Evolutionary conservation across 2,888 invertebrate species (phyloP).

Genomic region (Hemaris fuciformis): DNA sequence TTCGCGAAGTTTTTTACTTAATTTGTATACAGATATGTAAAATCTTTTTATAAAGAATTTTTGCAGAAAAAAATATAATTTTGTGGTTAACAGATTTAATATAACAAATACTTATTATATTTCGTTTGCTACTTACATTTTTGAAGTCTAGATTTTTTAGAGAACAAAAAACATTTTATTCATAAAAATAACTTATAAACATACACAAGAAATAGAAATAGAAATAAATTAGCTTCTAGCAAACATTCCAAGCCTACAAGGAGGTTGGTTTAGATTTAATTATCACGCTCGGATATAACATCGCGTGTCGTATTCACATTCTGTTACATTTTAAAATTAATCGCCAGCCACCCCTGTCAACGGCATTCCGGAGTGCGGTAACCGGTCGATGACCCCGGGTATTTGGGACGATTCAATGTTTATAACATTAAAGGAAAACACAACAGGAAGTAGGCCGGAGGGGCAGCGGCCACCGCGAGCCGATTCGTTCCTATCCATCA

Average conservation of each 20-base stretch:
- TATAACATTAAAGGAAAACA: conserved; percentile 59
- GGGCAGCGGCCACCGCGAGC: conserved; percentile 22
- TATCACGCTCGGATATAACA: conserved; percentile 28
- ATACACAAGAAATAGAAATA: not conserved
- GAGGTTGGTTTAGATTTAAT: conserved; percentile 21
- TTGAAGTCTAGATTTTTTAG: too few relatives aligned
- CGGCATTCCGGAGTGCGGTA: conserved; percentile 45
- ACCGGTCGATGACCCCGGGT: conserved; percentile 67
- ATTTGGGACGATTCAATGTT: conserved; percentile 70
- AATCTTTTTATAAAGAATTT: not conserved
- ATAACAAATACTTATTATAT: too few relatives aligned
- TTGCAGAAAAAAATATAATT: not conserved
- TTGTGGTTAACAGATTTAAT: too few relatives aligned
- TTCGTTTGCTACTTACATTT: too few relatives aligned
- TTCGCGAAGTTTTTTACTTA: not conserved
- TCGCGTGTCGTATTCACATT: conserved; percentile 66
- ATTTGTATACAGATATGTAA: too few relatives aligned
- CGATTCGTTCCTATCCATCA: conserved; percentile 36
- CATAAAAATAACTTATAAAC: too few relatives aligned
- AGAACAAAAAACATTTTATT: too few relatives aligned
- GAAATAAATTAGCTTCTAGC: not conserved
- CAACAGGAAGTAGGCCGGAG: conserved; percentile 61
- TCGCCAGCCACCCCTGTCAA: conserved; percentile 70
- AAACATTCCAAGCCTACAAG: not conserved
- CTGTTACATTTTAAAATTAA: conserved; percentile 73